Evolutionary conservation across 2,888 invertebrate genomes (phyloP), one percentile per base, ranked within the genome.

Genomic region (Acanthacorydalis orientalis): DNA sequence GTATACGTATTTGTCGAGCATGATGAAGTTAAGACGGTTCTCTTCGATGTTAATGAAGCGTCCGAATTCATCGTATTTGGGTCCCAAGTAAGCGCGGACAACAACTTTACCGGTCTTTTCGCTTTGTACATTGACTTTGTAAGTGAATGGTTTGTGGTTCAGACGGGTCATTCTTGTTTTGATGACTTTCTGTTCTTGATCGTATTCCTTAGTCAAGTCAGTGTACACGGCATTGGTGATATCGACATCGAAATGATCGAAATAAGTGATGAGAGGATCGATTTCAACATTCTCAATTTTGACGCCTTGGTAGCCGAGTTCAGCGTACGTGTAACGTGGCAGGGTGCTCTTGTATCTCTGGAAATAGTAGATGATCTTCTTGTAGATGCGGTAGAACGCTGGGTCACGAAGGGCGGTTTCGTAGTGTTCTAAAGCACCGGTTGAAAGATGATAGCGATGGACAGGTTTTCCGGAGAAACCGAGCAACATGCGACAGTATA

Each of bases 391-490:
- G 62, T 78, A 85, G 72, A 81, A 83, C 41, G 79, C 70, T 16
- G 84, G 84, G 59, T 85, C 84, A 52, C 83, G 78, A 53, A 80
- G 64, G 55, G 77, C 73, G 6, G 82, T 80, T 57, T 75, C 73
- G 57, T 74, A 77, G 52, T 70, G 68, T 56, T 80, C 75, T 52
- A 81, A 64, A 2, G 75, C 68, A 8, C 75, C 69, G n/a, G 81
- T 77, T 7, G 68, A 60, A 2, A 72, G 64, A 52, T 73, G 72
- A 57, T 73, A 69, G 12, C 70, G 67, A 56, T 52, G 61, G 57
- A 60, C 45, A 23, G 64, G 60, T 47, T 47, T 12, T 4, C 43
- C 47, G 23, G 47, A 34, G 47, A 43, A 47, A 10, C 47, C 47
- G 16, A 43, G 33, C n/a, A 32, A 32, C 33, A 43, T 43, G 12